phyloP scores from a whole-genome alignment of 35 echinoderm and acorn worm species.

The Holothuria glaberrima region DNA sequence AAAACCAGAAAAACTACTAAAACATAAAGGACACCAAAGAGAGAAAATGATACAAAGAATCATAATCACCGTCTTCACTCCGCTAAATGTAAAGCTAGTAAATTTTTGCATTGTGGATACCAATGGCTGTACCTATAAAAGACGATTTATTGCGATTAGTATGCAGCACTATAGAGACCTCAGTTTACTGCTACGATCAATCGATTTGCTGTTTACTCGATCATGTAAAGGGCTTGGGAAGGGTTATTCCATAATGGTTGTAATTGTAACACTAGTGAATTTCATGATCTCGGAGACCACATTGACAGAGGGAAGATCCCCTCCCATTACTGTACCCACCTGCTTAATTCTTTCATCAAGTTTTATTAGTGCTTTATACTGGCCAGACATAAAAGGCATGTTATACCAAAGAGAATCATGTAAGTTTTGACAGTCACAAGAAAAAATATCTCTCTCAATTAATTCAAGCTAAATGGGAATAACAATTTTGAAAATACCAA shows the following conservation, averaged over 20 bases:
- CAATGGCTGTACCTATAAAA: neutral
- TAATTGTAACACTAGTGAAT: neutral
- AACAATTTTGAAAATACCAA: no score
- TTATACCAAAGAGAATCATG: no score
- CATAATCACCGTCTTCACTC: no score
- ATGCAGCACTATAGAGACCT: neutral
- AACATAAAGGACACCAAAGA: no score
- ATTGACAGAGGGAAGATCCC: neutral
- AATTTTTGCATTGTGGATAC: slow-evolving; percentile 2
- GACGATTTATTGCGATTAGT: neutral
- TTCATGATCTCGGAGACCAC: neutral
- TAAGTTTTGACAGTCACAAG: no score
- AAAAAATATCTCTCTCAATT: no score
- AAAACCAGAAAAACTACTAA: no score
- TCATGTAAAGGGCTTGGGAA: neutral
- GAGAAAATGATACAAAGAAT: no score
- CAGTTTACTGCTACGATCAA: neutral
- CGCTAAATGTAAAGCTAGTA: no score
- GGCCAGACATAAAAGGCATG: no score
- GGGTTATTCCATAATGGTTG: neutral
- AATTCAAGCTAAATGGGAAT: no score
- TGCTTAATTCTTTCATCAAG: slow-evolving; percentile 9
- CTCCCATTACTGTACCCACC: neutral
- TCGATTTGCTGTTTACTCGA: neutral
- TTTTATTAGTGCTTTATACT: no score